Conservation (phyloP, 1,140 invertebrate species). For the Aphelenchoides besseyi region DNA sequence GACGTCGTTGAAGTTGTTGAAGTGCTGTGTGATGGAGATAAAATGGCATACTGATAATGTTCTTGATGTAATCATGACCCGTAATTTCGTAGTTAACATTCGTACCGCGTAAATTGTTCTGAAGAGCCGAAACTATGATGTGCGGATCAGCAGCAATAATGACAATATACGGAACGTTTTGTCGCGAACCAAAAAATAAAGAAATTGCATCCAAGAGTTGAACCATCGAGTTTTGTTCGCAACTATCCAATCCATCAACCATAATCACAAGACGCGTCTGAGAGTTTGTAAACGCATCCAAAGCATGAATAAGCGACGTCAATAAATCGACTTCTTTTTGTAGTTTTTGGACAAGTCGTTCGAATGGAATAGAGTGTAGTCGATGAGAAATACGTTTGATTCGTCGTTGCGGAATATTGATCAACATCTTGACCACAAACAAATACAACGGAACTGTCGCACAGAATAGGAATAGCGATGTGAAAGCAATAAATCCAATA, state of each 20-base stretch:
- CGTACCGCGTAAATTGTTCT: conserved; percentile 52
- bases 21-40: conserved; percentile 89
- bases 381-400: conserved; percentile 49
- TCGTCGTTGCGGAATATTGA: conserved; percentile 63
- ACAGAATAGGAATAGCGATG: conserved; percentile 30
- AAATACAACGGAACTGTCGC: conserved; percentile 73
- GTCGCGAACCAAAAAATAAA: conserved; percentile 72
- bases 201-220: conserved; percentile 87
- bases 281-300: conserved; percentile 57
- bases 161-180: conserved; percentile 61
- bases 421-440: conserved; percentile 73
- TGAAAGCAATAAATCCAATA: conserved; percentile 27
- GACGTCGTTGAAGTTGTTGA: conserved; percentile 24
- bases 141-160: conserved; percentile 61
- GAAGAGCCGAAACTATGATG: conserved; percentile 60
- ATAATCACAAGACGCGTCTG: conserved; percentile 73
- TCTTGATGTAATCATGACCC: conserved; percentile 87
- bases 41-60: conserved; percentile 94
- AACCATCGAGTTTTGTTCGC: conserved; percentile 92
- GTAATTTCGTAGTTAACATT: conserved; percentile 69
- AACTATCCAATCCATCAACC: conserved; percentile 93
- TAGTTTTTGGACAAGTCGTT: conserved; percentile 68
- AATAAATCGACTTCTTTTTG: conserved; percentile 80
- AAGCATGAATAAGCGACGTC: conserved; percentile 73
- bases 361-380: conserved; percentile 57